Base-by-base conservation (phyloP, 2,888 invertebrate genomes). In the Fragum fragum region DNA sequence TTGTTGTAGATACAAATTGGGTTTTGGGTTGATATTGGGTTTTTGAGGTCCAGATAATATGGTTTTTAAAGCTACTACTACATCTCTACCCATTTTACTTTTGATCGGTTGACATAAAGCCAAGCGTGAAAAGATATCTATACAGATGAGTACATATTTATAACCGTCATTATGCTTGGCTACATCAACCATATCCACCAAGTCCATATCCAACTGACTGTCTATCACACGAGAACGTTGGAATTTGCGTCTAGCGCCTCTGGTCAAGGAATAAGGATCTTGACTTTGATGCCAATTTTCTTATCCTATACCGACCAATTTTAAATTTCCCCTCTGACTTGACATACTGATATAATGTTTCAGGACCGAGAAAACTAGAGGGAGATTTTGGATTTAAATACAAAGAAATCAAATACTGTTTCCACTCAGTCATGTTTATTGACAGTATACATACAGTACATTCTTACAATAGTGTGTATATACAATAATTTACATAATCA, bases 221-320 rank as follows among this genome's bases (percentile, higher is more conserved):
- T 78, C 79, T 7, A 47, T 61, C 21, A 81, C 72, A 29, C 29
- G 9, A 21, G 78, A 72, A n/a, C n/a, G n/a, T n/a, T n/a, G n/a
- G n/a, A n/a, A 82, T 75, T 9, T 75, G 71, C 32, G 78, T 75
- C 53, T 77, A 70, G 6, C 78, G 55, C 36, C 72, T 78, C 42
- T 82, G n/a, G n/a, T 82, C 23, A 72, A 82, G 11, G 28, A 66
- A 53, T 73, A 73, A 9, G 70, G 73, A 29, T 29, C 36, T 29
- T 73, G 42, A 32, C 78, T 84, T 47, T 81, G 81, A 9, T 81
- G 59, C 1, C 75, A 68, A 52, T 81, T 78, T 5, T 73, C 73
- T n/a, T n/a, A 71, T 81, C 81, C 53, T 81, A 66, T 63, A 59
- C 72, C 36, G 78, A 70, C 81, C 84, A 80, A 16, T 75, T 39